Evolutionary conservation across 2,113 vertebrate genomes (phyloP).

Genomic region (Casuarius casuarius): DNA sequence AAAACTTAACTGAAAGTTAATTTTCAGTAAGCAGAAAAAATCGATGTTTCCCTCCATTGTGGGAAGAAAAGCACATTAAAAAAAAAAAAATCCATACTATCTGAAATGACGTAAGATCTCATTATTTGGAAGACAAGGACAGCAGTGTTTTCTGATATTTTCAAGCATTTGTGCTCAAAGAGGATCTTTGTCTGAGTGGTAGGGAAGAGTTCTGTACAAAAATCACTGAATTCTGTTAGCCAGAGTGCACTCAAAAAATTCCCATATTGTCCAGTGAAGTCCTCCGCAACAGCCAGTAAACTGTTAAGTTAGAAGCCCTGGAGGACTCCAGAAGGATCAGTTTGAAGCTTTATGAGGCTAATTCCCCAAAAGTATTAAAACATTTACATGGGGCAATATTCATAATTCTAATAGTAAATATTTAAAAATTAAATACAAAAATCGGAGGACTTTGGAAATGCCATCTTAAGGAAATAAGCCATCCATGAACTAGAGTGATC

Average conservation of each 20-base stretch:
- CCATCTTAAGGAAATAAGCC: background rate
- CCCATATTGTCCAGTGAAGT: background rate
- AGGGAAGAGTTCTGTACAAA: background rate
- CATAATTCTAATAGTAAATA: background rate
- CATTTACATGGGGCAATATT: background rate
- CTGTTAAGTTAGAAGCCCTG: background rate
- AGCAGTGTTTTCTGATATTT: conserved; percentile 25
- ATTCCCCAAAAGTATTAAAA: background rate
- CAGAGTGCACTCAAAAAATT: background rate
- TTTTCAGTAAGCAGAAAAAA: background rate
- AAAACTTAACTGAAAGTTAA: background rate
- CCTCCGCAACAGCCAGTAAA: background rate
- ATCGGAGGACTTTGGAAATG: background rate
- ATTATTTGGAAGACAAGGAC: background rate
- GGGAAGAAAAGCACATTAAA: background rate
- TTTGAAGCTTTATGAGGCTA: background rate
- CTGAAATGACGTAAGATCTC: background rate
- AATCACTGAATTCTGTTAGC: background rate
- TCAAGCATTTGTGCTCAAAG: background rate
- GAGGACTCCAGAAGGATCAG: background rate
- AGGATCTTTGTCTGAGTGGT: background rate
- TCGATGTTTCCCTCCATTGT: background rate
- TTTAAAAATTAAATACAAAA: background rate
- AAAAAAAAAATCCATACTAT: background rate
- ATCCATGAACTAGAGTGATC: fast-evolving